Evolutionary conservation across 2,888 invertebrate genomes (phyloP).

Genomic region (Drosophila merina): DNA sequence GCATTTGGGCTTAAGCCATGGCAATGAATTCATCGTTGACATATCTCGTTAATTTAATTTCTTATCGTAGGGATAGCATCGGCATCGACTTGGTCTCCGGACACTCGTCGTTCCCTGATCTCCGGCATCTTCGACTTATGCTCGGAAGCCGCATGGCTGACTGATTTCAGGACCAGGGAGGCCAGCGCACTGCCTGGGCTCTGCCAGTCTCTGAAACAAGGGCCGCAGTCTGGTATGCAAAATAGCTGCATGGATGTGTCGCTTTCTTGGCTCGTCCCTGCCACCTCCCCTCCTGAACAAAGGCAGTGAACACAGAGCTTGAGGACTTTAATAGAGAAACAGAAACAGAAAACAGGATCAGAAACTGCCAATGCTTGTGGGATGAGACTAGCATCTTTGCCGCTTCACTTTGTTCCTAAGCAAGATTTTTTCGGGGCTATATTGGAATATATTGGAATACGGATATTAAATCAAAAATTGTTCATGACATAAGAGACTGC

Average conservation of each 20-base stretch:
- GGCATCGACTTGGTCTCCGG: constrained; percentile 50
- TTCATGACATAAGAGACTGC: background rate
- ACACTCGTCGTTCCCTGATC: constrained; percentile 12
- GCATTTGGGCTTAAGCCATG: constrained; percentile 83
- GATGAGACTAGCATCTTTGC: no score
- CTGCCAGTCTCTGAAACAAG: constrained; percentile 6
- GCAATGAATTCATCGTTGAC: constrained; percentile 84
- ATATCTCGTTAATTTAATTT: constrained; percentile 84
- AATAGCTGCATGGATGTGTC: constrained; percentile 74
- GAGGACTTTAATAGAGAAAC: constrained; percentile 14
- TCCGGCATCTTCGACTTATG: constrained; percentile 1
- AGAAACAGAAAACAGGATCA: constrained; percentile 10
- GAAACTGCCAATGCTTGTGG: constrained; percentile 9
- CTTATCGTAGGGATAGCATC: constrained; percentile 83
- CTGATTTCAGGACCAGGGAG: constrained; percentile 50
- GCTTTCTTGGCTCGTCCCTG: constrained; percentile 14
- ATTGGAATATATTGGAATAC: no score
- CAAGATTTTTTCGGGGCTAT: background rate
- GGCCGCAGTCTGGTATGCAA: constrained; percentile 70
- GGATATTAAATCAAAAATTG: no score
- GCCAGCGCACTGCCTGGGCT: background rate
- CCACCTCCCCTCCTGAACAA: constrained; percentile 17
- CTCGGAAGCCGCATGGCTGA: constrained; percentile 74
- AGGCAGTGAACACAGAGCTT: constrained; percentile 22
- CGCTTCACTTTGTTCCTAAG: constrained; percentile 20